Percentiles rank a stretch among this genome's conserved stretches.
Evolutionary conservation across 1,140 invertebrate species (phyloP).

Genomic region (Pseudomyrmex dendroicus): DNA sequence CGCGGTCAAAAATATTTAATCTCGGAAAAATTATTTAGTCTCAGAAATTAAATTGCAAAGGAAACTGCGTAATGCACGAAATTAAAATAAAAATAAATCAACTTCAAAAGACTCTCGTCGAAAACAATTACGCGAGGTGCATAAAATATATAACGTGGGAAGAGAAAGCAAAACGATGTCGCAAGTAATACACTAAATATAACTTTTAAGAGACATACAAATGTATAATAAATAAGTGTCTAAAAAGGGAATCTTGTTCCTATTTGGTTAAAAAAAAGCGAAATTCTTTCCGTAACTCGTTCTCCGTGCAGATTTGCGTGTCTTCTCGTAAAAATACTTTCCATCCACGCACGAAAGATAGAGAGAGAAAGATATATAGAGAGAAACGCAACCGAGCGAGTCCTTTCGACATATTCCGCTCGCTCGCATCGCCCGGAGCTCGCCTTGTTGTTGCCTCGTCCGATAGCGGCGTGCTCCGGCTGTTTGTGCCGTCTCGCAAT

Average conservation of each 20-base stretch:
- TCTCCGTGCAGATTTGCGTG: conserved; percentile 32
- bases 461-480: conserved; percentile 62
- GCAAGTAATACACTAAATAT: too few relatives aligned
- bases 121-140: too few relatives aligned
- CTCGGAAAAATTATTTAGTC: too few relatives aligned
- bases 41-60: too few relatives aligned
- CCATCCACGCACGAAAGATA: conserved; percentile 28
- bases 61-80: too few relatives aligned
- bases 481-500: conserved; percentile 70
- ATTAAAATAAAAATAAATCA: too few relatives aligned
- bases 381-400: conserved; percentile 42
- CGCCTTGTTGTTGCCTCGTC: conserved; percentile 67
- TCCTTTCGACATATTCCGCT: conserved; percentile 50
- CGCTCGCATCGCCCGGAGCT: conserved; percentile 50
- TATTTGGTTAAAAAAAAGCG: conserved; percentile 4
- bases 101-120: too few relatives aligned
- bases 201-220: not conserved
- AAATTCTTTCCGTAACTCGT: conserved; percentile 6
- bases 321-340: conserved; percentile 49
- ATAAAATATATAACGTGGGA: too few relatives aligned
- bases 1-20: too few relatives aligned
- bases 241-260: conserved; percentile 34
- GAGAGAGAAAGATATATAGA: too few relatives aligned
- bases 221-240: not conserved
- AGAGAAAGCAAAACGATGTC: too few relatives aligned